These are phyloP conservation scores for Scaptodrosophila latifasciaeformis DNA, from an alignment of 2,888 invertebrate species.

Conservation along the genomic window DNA sequence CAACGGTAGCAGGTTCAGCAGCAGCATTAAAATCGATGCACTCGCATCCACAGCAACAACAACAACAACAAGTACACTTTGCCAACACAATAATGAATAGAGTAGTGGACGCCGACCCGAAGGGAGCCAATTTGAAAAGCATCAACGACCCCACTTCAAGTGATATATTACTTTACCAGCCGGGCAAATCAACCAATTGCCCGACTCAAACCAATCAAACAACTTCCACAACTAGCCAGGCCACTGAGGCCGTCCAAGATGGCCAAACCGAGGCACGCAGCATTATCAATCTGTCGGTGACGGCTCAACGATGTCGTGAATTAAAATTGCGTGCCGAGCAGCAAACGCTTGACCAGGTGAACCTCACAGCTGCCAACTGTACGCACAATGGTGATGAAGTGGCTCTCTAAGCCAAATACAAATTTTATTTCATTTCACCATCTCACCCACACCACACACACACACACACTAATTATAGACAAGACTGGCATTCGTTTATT, in stretches of 20 bases:
- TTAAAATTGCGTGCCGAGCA: constrained; percentile 59
- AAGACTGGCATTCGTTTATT: too few relatives aligned
- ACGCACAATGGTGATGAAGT: constrained; percentile 67
- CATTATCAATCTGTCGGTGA: constrained; percentile 35
- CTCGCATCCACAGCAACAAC: constrained; percentile 24
- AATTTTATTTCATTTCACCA: too few relatives aligned
- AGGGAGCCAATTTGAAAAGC: too few relatives aligned
- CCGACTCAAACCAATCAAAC: constrained; percentile 25
- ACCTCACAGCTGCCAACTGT: constrained; percentile 41
- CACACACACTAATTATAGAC: too few relatives aligned
- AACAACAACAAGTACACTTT: constrained; percentile 33
- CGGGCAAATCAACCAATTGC: constrained; percentile 19
- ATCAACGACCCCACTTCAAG: too few relatives aligned
- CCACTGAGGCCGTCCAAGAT: constrained; percentile 8
- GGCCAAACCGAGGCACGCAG: neutral
- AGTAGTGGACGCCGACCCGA: constrained; percentile 1
- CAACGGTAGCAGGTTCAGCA: constrained; percentile 35
- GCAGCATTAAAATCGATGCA: constrained; percentile 29
- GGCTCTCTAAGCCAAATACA: constrained; percentile 54
- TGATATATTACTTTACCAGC: constrained; percentile 57
- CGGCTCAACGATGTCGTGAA: constrained; percentile 62
- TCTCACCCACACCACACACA: too few relatives aligned
- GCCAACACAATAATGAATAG: constrained; percentile 28
- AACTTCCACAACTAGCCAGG: constrained; percentile 43
- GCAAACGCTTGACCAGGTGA: constrained; percentile 55